Conservation (phyloP, 2,797 vertebrate genomes). For the Threskiornis aethiopicus region DNA sequence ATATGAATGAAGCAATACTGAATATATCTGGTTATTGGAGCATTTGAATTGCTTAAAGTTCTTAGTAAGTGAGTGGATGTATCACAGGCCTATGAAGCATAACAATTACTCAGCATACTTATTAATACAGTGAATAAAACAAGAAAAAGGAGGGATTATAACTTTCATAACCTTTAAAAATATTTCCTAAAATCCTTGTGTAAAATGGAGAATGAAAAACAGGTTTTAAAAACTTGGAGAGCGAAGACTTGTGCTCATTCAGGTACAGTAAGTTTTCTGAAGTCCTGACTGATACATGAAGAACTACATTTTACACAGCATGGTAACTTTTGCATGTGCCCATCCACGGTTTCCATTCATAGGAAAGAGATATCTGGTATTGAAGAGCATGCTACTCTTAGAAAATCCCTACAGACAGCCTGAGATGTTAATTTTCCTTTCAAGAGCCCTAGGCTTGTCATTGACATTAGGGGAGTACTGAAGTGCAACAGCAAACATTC, state of each 20-base stretch:
- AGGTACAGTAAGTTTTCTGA: not conserved
- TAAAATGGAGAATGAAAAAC: not conserved
- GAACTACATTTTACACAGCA: not conserved
- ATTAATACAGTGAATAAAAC: not conserved
- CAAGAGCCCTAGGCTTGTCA: not conserved
- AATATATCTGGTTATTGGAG: not conserved
- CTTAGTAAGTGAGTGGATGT: not conserved
- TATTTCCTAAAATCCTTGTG: not conserved
- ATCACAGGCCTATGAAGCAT: not conserved
- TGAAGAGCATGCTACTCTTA: not conserved
- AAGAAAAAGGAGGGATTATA: not conserved
- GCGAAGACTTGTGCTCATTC: not conserved
- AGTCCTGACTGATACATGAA: not conserved
- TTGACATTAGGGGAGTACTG: not conserved
- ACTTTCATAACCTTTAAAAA: not conserved
- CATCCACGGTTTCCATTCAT: not conserved
- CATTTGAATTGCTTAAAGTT: not conserved
- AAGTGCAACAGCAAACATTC: not conserved
- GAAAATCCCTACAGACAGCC: not conserved
- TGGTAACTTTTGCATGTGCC: rapidly evolving
- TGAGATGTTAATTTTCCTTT: slow-evolving; percentile 17
- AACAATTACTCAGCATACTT: not conserved
- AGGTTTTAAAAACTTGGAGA: not conserved
- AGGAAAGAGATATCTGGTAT: not conserved
- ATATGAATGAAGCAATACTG: not conserved